phyloP scores from a whole-genome alignment of 2,888 invertebrate genomes.

The Hipparchia semele region DNA sequence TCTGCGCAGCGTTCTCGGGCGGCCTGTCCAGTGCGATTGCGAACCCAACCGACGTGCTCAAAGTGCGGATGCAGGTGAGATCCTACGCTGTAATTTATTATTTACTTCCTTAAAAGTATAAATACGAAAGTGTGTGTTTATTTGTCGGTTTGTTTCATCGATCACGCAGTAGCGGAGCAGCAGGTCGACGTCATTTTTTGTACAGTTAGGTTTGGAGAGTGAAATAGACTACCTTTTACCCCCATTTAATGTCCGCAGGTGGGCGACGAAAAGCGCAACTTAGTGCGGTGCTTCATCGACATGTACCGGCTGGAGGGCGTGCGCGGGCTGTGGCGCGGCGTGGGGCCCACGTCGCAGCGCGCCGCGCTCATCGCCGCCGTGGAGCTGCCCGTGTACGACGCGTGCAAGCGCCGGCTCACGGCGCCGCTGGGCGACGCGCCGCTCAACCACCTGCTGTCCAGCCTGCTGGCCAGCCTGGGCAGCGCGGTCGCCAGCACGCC shows the following conservation, averaged over 20 bases:
- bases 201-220: too few relatives aligned
- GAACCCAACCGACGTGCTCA: conserved; percentile 97
- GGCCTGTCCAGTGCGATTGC: conserved; percentile 97
- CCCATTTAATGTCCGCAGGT: conserved; percentile 53
- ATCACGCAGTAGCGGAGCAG: too few relatives aligned
- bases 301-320: conserved; percentile 93
- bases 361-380: conserved; percentile 97
- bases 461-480: conserved; percentile 95
- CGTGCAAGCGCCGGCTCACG: conserved; percentile 90
- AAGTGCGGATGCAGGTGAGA: conserved; percentile 95
- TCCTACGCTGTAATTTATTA: too few relatives aligned
- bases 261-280: conserved; percentile 82
- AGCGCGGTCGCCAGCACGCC: conserved; percentile 97
- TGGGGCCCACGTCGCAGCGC: conserved; percentile 95
- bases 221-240: too few relatives aligned
- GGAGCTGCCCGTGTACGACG: conserved; percentile 96
- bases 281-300: conserved; percentile 91
- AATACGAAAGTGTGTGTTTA: too few relatives aligned
- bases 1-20: conserved; percentile 93
- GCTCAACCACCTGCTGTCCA: conserved; percentile 94
- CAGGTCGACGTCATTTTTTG: too few relatives aligned
- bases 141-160: too few relatives aligned
- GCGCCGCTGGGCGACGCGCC: conserved; percentile 89
- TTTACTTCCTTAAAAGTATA: too few relatives aligned
- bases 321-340: conserved; percentile 96